Base-by-base conservation (phyloP, 1,140 invertebrate genomes). In the Lepidurus packardi region DNA sequence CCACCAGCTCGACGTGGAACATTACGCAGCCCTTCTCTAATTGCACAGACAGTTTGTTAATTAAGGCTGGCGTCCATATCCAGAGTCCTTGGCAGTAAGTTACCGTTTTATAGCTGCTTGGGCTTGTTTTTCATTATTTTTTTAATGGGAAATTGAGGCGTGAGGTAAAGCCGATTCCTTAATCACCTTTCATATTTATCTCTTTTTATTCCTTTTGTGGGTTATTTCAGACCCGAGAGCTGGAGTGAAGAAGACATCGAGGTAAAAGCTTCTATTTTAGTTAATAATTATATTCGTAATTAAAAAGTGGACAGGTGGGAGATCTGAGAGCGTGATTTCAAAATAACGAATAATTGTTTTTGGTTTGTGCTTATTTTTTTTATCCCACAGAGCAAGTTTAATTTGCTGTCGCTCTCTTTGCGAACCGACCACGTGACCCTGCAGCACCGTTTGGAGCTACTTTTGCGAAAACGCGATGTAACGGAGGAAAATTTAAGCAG, bases 371-470 rank as follows among this genome's bases (percentile, higher is more conserved):
- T 77, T 16, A 2, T 21, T 53, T 80, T 45, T 77, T 78, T 80
- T 42, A 75, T 44, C 65, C 80, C 79, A 9, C 82, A 88, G 87
- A 84, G 82, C 78, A 87, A 86, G 79, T 88, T 87, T 81, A 84
- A 82, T 9, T 84, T 84, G 76, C 82, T 88, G 13, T 84, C 86
- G 2, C 80, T 88, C 75, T 87, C 87, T n/a, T 88, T 88, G 81
- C 86, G 87, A 79, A 88, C 87, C 74, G 88, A 88, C 81, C 85
- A 85, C 76, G 80, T 87, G 44, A 88, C 87, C 7, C 80, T 88
- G 9, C 81, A 83, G 1, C 83, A 85, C 77, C 81, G 88, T 75
- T 79, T 86, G 25, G 85, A 87, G 44, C 82, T 87, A 4, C 87
- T 88, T 81, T 84, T 85, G 75, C 83, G 87, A 43, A 84, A 87